Evolutionary conservation across 2,113 vertebrate species (phyloP).

Genomic region (Turnix velox): DNA sequence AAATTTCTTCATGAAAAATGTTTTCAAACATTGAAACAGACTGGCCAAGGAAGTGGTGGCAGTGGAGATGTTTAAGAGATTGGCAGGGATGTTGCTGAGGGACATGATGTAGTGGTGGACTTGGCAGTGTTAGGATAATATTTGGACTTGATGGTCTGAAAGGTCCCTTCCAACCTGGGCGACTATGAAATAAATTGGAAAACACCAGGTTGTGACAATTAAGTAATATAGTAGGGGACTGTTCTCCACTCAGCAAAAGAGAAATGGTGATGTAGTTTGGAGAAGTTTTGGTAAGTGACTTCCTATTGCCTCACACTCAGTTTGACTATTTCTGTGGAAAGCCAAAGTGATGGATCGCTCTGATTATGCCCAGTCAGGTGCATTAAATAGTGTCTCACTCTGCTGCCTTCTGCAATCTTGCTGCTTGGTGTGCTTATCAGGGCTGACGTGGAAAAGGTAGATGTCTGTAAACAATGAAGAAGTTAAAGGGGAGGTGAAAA

Average conservation of each 20-base stretch:
- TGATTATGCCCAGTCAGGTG: slow-evolving; percentile 52
- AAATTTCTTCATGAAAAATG: no score
- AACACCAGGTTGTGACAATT: not conserved
- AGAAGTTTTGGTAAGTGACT: not conserved
- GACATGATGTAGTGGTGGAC: no score
- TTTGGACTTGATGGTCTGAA: no score
- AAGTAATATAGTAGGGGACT: not conserved
- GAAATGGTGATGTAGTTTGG: not conserved
- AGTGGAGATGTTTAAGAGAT: no score
- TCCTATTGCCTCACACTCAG: not conserved
- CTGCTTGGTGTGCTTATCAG: not conserved
- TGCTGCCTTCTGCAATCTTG: not conserved
- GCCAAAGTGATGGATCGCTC: slow-evolving; percentile 46
- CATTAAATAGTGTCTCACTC: slow-evolving; percentile 47
- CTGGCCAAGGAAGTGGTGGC: no score
- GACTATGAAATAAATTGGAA: not conserved
- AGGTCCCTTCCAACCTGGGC: no score
- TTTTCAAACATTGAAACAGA: no score
- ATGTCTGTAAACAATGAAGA: slow-evolving; percentile 26
- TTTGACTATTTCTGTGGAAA: slow-evolving; percentile 11
- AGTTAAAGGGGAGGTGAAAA: not conserved
- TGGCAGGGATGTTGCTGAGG: no score
- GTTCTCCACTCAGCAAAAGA: not conserved
- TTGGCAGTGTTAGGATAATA: no score
- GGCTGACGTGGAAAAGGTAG: not conserved